Percentiles rank a stretch among this genome's conserved stretches.
Evolutionary conservation across 2,797 vertebrate genomes (phyloP).

Genomic region (Chromobotia macracanthus): DNA sequence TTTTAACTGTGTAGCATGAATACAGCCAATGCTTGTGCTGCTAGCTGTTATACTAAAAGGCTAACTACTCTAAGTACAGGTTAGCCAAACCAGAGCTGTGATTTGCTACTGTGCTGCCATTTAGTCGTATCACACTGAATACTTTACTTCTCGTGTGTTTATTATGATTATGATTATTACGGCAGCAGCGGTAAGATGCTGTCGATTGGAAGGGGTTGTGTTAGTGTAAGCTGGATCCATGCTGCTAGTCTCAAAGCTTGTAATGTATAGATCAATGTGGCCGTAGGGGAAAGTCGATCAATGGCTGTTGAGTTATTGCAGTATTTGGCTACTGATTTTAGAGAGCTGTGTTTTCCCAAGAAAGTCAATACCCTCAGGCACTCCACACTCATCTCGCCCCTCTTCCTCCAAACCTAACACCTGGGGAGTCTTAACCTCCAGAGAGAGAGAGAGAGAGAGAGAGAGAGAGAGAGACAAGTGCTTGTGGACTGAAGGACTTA

Average conservation of each 20-base stretch:
- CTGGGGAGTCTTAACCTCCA: constrained; percentile 62
- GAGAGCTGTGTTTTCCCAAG: constrained; percentile 80
- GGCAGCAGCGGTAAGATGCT: constrained; percentile 43
- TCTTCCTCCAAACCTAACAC: constrained; percentile 62
- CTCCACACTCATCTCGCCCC: constrained; percentile 72
- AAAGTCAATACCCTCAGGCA: constrained; percentile 79
- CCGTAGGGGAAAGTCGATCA: constrained; percentile 63
- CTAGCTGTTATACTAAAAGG: not conserved
- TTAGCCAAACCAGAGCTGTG: not conserved
- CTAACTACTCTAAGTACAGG: not conserved
- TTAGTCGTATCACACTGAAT: constrained; percentile 13
- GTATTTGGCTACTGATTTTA: constrained; percentile 76
- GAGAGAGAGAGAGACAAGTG: not conserved
- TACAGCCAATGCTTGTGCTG: not conserved
- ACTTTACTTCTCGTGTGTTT: constrained; percentile 24
- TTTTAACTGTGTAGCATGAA: not conserved
- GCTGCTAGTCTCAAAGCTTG: constrained; percentile 64
- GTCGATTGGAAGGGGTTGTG: constrained; percentile 43
- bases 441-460: constrained; percentile 17
- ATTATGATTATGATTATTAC: constrained; percentile 36
- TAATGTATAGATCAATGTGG: constrained; percentile 70
- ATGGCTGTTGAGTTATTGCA: constrained; percentile 77
- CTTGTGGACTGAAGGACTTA: constrained; percentile 27
- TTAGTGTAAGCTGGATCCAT: constrained; percentile 57
- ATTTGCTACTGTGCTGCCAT: not conserved